Evolutionary conservation across 1,140 invertebrate genomes (phyloP), one percentile per base, ranked within the genome.

Genomic region (Sesamia nonagrioides): DNA sequence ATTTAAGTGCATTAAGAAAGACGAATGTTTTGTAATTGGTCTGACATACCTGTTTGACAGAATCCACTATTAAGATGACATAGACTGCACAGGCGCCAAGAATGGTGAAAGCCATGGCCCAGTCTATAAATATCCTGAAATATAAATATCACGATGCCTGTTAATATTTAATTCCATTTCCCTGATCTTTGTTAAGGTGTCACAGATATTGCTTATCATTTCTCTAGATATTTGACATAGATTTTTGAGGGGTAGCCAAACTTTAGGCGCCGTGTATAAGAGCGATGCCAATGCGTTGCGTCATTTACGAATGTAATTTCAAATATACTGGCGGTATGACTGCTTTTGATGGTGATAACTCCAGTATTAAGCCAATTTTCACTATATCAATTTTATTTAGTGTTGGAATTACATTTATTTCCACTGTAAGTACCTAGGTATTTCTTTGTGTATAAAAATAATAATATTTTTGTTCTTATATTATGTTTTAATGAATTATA

Each of bases 111-210:
- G 93, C 92, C 93, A 95, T 94, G 71, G 91, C 89, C 93, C 93
- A 95, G 80, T 95, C 93, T 91, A 94, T 94, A 91, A 95, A 94
- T 94, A 95, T 95, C 78, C 92, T 95, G 92, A 80, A 94, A 92
- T 66, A 82, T 54, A 61, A 63, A 74, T 27, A 35, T 13, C 9
- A 45, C 40, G 21, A 60, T 35, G 21, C 15, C 21, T 52, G 48
- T 71, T 18, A 68, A 27, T 27, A 18, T 42, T 21, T 21, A 54
- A 54, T 21, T 33, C 6, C 21, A 9, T 11, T 45, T 45, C 42
- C 42, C 21, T 58, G 27, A 27, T 21, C 21, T 50, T 4, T 50
- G 54, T 58, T 5, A 58, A 58, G 54, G 21, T 58, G 54, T 11
- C 2, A 33, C 54, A 27, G 21, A 13, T 33, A 33, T 13, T 58